These are phyloP conservation scores for Beroe forskalii DNA, from an alignment of 37 sponge, comb jelly and placozoan species.

Conservation along the genomic window DNA sequence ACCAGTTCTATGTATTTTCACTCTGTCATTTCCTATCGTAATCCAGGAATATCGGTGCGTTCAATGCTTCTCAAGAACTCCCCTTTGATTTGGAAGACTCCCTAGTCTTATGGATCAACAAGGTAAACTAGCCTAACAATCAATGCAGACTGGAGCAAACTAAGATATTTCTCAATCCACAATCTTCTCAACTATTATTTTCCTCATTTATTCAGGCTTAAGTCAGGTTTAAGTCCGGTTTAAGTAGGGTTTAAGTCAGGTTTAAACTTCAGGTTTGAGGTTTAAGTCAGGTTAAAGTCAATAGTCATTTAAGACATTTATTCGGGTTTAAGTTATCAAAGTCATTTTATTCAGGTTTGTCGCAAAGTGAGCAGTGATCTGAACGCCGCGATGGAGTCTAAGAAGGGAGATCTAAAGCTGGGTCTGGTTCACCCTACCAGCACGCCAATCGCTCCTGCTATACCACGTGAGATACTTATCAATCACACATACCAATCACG, in stretches of 20 bases:
- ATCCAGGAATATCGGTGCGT: constrained; percentile 58
- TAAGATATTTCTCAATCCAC: too few species aligned
- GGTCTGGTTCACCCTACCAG: constrained; percentile 30
- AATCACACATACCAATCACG: too few species aligned
- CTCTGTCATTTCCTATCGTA: background rate
- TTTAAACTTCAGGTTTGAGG: too few species aligned
- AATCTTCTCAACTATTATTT: too few species aligned
- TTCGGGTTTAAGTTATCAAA: too few species aligned
- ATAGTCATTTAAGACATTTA: too few species aligned
- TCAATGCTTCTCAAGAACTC: constrained; percentile 73
- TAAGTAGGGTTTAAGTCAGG: too few species aligned
- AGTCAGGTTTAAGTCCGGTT: too few species aligned
- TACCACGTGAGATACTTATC: constrained; percentile 42
- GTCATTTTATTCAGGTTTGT: constrained; percentile 18
- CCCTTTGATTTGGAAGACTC: constrained; percentile 70
- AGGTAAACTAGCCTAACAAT: too few species aligned
- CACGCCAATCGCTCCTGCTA: background rate
- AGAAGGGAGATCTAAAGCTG: constrained; percentile 18
- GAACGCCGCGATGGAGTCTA: background rate
- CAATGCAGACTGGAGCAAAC: too few species aligned
- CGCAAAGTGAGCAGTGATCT: background rate
- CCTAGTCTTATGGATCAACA: constrained; percentile 76
- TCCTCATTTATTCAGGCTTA: too few species aligned
- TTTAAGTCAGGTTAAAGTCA: too few species aligned
- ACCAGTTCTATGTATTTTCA: background rate